A percentile compares a stretch with the other conserved stretches of the same genome.
These are phyloP conservation scores for Alosa alosa DNA, from an alignment of 2,113 vertebrate species.

Conservation along the genomic window DNA sequence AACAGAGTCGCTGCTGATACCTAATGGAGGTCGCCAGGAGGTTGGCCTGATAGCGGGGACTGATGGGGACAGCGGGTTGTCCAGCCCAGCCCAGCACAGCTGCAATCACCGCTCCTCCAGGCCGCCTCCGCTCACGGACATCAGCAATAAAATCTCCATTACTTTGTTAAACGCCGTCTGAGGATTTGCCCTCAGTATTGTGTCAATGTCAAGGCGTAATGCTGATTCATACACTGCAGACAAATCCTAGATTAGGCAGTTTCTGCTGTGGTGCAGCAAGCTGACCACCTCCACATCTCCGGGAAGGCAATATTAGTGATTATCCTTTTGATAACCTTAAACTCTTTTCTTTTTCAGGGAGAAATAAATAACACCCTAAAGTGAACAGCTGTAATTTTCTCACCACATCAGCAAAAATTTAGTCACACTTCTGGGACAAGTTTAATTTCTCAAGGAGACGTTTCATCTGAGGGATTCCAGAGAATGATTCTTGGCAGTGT, in stretches of 20 bases:
- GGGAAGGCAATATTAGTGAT: conserved; percentile 39
- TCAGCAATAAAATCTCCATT: conserved; percentile 71
- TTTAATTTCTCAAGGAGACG: neutral
- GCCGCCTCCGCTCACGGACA: conserved; percentile 53
- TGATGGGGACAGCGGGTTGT: conserved; percentile 7
- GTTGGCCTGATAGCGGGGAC: conserved; percentile 50
- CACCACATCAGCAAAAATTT: neutral
- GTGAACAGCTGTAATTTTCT: neutral
- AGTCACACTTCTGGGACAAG: neutral
- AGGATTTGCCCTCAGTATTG: conserved; percentile 63
- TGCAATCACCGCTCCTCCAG: conserved; percentile 55
- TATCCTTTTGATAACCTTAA: conserved; percentile 41
- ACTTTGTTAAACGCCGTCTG: conserved; percentile 68
- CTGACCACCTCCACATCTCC: conserved; percentile 15
- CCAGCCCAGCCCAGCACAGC: conserved; percentile 40
- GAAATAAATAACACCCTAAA: neutral
- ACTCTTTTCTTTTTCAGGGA: neutral
- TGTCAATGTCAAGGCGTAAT: conserved; percentile 71
- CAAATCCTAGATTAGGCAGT: conserved; percentile 62
- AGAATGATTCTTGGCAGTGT: neutral
- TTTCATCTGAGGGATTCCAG: neutral
- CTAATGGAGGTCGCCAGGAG: conserved; percentile 40
- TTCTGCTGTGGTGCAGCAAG: conserved; percentile 41
- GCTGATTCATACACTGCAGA: conserved; percentile 65
- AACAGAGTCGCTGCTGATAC: conserved; percentile 38